Evolutionary conservation across 2,888 invertebrate genomes (phyloP).

Genomic region (Deilephila porcellus): DNA sequence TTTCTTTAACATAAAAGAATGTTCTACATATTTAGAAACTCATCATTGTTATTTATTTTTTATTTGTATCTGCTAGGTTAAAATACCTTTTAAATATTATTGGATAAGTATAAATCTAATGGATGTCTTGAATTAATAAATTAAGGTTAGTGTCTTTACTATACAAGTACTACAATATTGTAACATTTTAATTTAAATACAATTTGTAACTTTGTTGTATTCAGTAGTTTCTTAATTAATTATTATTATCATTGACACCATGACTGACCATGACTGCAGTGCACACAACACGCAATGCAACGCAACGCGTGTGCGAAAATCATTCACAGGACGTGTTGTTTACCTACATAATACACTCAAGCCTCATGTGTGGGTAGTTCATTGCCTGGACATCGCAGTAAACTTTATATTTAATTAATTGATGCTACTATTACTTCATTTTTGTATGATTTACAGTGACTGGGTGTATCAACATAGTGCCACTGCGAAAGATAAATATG

Average conservation of each 20-base stretch:
- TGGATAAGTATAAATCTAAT: neutral
- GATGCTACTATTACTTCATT: neutral
- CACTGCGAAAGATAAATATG: constrained; percentile 87
- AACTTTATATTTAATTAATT: no score
- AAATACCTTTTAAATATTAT: neutral
- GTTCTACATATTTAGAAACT: no score
- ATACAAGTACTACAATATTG: neutral
- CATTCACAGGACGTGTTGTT: no score
- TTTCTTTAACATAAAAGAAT: neutral
- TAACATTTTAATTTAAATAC: constrained; percentile 6
- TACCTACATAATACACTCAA: no score
- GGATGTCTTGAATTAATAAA: neutral
- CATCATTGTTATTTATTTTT: neutral
- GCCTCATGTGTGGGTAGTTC: no score
- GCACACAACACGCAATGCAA: no score
- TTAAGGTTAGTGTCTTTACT: neutral
- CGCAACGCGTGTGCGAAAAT: no score
- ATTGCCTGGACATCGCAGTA: no score
- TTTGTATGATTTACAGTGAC: constrained; percentile 71
- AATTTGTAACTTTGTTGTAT: no score
- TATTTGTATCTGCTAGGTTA: constrained; percentile 1
- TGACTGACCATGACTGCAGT: no score
- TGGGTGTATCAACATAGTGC: constrained; percentile 91
- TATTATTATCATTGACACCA: no score
- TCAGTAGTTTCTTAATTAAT: no score